These are phyloP conservation scores for Dicroscelio sp. DNA, from an alignment of 2,888 invertebrate genomes.

Conservation along the genomic window DNA sequence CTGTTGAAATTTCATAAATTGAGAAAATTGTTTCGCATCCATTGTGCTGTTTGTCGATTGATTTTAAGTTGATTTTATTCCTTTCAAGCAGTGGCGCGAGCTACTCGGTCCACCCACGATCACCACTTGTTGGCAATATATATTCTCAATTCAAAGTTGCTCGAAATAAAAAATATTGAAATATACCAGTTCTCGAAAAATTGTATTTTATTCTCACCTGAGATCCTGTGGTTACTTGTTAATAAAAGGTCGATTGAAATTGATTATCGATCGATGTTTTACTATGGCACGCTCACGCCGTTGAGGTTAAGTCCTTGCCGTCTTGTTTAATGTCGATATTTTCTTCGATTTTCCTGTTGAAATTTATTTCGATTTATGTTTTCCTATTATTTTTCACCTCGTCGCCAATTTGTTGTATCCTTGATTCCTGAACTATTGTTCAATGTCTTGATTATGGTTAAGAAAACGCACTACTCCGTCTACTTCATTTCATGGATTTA, in stretches of 20 bases:
- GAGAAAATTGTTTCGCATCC: background rate
- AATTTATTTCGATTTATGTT: background rate
- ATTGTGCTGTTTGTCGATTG: background rate
- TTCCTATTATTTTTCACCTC: background rate
- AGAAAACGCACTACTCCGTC: too few species aligned
- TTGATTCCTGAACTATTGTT: background rate
- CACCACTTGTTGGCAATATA: slow-evolving; percentile 9
- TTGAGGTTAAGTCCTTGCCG: background rate
- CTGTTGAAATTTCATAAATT: slow-evolving; percentile 40
- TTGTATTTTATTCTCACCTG: background rate
- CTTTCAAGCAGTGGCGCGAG: slow-evolving; percentile 1
- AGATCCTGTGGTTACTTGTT: too few species aligned
- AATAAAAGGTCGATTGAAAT: background rate
- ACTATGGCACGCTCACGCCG: background rate
- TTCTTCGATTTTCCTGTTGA: background rate
- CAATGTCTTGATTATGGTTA: too few species aligned
- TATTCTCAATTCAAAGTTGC: background rate
- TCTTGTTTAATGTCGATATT: background rate
- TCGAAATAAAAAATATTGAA: too few species aligned
- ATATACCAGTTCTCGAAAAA: too few species aligned
- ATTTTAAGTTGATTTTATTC: background rate
- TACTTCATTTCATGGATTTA: too few species aligned
- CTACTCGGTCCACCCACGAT: slow-evolving; percentile 37
- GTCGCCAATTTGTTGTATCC: slow-evolving; percentile 36
- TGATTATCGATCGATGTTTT: background rate